Evolutionary conservation across 1,140 invertebrate species (phyloP), one percentile per base, ranked within the genome.

Genomic region (Eurosta solidaginis): DNA sequence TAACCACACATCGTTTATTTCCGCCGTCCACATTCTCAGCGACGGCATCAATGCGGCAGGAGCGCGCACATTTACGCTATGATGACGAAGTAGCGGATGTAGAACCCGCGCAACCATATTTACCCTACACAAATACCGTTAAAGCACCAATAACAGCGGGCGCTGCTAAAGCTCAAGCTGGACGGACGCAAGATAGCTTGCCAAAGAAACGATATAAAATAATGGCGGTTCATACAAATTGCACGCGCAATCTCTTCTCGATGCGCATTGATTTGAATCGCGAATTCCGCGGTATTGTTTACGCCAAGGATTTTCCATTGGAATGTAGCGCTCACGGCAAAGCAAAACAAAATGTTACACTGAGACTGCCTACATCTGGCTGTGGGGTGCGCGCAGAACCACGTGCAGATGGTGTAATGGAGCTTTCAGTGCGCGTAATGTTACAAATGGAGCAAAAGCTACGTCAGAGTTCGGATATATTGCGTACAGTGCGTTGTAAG

Each of bases 371-470:
- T 22, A 91, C 92, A 3, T 93, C 93, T 79, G 93, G 93, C 0
- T 94, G 93, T 81, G 93, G 93, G 0, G 91, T 94, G 1, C 88
- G 92, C 76, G 68, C 87, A 79, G 78, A 89, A 87, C 79, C 89
- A 1, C 80, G 88, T 22, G 83, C 88, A 4, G 88, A 91, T n/a
- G 85, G 87, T 44, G 82, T 81, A 47, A 87, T 93, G 80, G 90
- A 91, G 80, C 93, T 93, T 82, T 90, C 90, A 6, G 90, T 93
- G 1, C 89, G 90, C 3, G 84, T 94, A 47, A 90, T 93, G 68
- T 88, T 93, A 0, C 93, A 94, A 83, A 93, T 93, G 90, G 93
- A 94, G 81, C 89, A 89, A 54, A 90, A 91, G 80, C 84, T 94
- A 29, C 91, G 93, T 79, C 92, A 93, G 84, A 92, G 91, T 40